Conservation (phyloP, 2,888 invertebrate species). For the Vesta saturnalis region DNA sequence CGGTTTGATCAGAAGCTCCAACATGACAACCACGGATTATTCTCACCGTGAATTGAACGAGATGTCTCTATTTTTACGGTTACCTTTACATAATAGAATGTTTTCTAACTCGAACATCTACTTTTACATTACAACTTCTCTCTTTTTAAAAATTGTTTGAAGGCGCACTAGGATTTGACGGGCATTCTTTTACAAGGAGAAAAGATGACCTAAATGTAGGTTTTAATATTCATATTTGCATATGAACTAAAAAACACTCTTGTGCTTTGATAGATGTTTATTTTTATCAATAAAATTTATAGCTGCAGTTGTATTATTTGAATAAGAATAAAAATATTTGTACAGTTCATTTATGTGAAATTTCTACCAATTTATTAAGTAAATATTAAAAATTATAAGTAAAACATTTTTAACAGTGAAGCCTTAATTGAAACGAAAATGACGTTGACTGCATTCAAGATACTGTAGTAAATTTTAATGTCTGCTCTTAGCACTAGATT, state of each 20-base stretch:
- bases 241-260: constrained; percentile 17
- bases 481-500: no score
- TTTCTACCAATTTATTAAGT: no score
- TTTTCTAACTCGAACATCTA: constrained; percentile 14
- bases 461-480: no score
- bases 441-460: no score
- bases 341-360: no score
- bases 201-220: constrained; percentile 26
- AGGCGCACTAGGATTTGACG: constrained; percentile 11
- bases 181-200: constrained; percentile 9
- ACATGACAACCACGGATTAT: constrained; percentile 47
- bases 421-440: no score
- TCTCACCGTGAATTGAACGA: constrained; percentile 34
- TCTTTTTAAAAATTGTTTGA: constrained; percentile 25
- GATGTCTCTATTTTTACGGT: constrained; percentile 29
- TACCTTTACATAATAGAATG: constrained; percentile 18
- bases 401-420: no score
- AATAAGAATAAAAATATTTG: not conserved
- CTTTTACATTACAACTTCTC: constrained; percentile 5
- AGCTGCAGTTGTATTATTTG: not conserved
- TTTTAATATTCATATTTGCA: constrained; percentile 31
- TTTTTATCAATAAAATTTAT: not conserved
- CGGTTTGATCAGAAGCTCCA: constrained; percentile 47
- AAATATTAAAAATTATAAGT: no score
- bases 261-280: constrained; percentile 12